Evolutionary conservation across 2,113 vertebrate species (phyloP), one percentile per base, ranked within the genome.

Genomic region (Zeus faber): DNA sequence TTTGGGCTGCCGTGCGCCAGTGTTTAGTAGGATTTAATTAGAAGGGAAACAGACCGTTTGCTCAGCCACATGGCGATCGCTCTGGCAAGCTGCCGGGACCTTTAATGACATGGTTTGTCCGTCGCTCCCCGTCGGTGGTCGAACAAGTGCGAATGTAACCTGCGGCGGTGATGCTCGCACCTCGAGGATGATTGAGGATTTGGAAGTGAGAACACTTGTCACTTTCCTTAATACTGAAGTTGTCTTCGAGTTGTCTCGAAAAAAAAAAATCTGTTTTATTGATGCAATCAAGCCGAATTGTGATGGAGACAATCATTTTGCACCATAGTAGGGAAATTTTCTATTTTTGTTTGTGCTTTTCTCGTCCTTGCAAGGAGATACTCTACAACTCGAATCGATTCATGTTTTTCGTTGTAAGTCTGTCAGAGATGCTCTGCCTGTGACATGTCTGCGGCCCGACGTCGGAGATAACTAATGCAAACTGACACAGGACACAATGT

Each of bases 91-190:
- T 7, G 1, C 55, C 41, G 1, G 17, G 1, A n/a, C n/a, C n/a
- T 55, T 55, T 59, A 67, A 67, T 60, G 46, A 10, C 54, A 11
- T 44, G 18, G 23, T 67, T 57, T 57, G 47, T 64, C 48, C 49
- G 47, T 18, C 9, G 14, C 24, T 57, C 14, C 21, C n/a, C 54
- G 21, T 46, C 35, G 25, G 27, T 57, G 6, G 4, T 14, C 6
- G 17, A 49, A 54, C 27, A 41, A 49, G 33, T 21, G 29, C 18
- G 5, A 11, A 14, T n/a, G n/a, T n/a, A n/a, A n/a, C 17, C 27
- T 43, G 26, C 22, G 40, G 27, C 37, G 31, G 46, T 55, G 48
- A 52, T 31, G 20, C 39, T 13, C 3, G 21, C n/a, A n/a, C n/a
- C n/a, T n/a, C n/a, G n/a, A n/a, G n/a, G n/a, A n/a, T n/a, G n/a